These are phyloP conservation scores for Leucosticte australis DNA, from an alignment of 2,113 vertebrate species.

Conservation along the genomic window DNA sequence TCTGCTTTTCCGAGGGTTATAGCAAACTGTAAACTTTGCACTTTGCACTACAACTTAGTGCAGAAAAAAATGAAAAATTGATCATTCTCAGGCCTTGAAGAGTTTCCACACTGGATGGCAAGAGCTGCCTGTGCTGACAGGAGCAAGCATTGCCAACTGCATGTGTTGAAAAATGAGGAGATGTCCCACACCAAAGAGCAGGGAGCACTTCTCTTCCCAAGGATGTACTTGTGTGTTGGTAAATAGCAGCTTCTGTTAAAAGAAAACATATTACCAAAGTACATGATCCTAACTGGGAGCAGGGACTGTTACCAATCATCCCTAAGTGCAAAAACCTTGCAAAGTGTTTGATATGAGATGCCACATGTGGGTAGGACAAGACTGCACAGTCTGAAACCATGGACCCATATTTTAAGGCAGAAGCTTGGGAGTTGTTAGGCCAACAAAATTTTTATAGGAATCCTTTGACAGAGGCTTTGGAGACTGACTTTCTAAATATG, in stretches of 20 bases:
- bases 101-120: background rate
- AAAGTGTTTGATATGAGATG: background rate
- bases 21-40: background rate
- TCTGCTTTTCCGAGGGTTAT: background rate
- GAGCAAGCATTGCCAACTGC: background rate
- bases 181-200: background rate
- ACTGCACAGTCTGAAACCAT: background rate
- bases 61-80: background rate
- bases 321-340: background rate
- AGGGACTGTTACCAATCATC: background rate
- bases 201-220: background rate
- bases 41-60: background rate
- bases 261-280: background rate
- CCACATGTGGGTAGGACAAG: background rate
- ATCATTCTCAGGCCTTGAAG: background rate
- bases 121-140: background rate
- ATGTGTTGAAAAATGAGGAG: background rate
- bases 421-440: background rate
- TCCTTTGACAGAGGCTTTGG: background rate
- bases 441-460: background rate
- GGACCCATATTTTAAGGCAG: background rate
- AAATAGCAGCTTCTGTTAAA: background rate
- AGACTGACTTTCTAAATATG: background rate
- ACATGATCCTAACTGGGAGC: background rate
- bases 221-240: background rate